A percentile compares a stretch with the other conserved stretches of the same genome.
phyloP scores from a whole-genome alignment of 1,140 invertebrate genomes.

The Drosophila obscura region DNA sequence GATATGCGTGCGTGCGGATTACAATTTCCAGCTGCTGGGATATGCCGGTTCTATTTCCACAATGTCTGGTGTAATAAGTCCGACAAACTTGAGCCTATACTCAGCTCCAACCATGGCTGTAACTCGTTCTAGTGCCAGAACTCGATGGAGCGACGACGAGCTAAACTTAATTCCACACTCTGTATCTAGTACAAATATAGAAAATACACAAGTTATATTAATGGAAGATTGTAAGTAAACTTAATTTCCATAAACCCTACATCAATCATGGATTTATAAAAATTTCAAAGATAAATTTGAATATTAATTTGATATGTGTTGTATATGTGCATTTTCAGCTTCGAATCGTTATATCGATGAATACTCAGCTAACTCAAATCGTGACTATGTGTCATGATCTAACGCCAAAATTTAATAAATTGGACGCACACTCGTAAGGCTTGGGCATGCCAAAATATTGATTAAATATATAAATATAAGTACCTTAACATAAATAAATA shows the following conservation, averaged over 20 bases:
- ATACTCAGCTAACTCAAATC: constrained; percentile 62
- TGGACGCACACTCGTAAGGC: constrained; percentile 5
- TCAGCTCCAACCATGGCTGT: constrained; percentile 91
- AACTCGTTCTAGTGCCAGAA: constrained; percentile 86
- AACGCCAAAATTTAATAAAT: constrained; percentile 8
- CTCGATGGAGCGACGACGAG: constrained; percentile 96
- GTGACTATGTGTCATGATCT: constrained; percentile 77
- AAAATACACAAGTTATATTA: constrained; percentile 88
- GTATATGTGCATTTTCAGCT: constrained; percentile 23
- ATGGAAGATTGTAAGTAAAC: constrained; percentile 88
- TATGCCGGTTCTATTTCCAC: constrained; percentile 91
- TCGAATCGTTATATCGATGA: constrained; percentile 76
- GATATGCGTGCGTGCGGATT: background rate
- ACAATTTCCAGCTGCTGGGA: constrained; percentile 90
- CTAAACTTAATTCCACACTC: constrained; percentile 95
- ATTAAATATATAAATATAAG: constrained; percentile 9
- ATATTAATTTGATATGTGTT: background rate
- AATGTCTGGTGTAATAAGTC: constrained; percentile 93
- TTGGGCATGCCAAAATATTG: constrained; percentile 29
- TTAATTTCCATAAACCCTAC: background rate
- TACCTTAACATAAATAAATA: constrained; percentile 14
- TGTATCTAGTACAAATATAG: constrained; percentile 86
- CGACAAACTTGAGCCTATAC: constrained; percentile 94
- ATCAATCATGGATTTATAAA: no score
- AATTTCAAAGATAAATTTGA: background rate